These are phyloP conservation scores for Listronotus bonariensis DNA, from an alignment of 1,140 invertebrate genomes.

Conservation along the genomic window DNA sequence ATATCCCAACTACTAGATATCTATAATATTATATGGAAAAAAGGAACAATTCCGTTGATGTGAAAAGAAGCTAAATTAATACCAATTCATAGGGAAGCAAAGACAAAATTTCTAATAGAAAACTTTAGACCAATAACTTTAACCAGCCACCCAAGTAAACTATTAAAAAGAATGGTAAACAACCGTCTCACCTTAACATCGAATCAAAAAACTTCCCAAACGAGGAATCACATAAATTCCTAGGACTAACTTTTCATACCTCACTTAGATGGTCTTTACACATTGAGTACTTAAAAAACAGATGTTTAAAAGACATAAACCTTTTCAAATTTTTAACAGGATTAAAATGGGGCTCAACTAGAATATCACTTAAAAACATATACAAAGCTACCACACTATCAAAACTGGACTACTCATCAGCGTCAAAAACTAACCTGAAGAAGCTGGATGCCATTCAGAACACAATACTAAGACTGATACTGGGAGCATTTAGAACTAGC, in stretches of 20 bases:
- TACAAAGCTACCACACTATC: constrained; percentile 21
- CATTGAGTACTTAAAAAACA: constrained; percentile 4
- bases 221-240: neutral
- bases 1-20: too few species aligned
- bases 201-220: neutral
- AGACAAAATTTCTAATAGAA: too few species aligned
- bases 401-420: constrained; percentile 23
- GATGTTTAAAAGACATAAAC: constrained; percentile 9
- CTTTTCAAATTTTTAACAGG: constrained; percentile 13
- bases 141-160: too few species aligned
- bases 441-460: constrained; percentile 25
- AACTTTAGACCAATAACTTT: too few species aligned
- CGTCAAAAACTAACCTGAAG: constrained; percentile 16
- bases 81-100: too few species aligned
- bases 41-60: too few species aligned
- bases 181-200: too few species aligned
- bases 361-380: constrained; percentile 14
- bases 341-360: constrained; percentile 14
- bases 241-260: constrained; percentile 16
- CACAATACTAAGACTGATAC: constrained; percentile 15
- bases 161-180: too few species aligned
- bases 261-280: constrained; percentile 2
- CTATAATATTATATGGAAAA: too few species aligned
- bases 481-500: constrained; percentile 26
- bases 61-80: too few species aligned